Percentiles rank a stretch among this genome's conserved stretches.
phyloP scores from a whole-genome alignment of 2,113 vertebrate species.

The Hystrix cristata region DNA sequence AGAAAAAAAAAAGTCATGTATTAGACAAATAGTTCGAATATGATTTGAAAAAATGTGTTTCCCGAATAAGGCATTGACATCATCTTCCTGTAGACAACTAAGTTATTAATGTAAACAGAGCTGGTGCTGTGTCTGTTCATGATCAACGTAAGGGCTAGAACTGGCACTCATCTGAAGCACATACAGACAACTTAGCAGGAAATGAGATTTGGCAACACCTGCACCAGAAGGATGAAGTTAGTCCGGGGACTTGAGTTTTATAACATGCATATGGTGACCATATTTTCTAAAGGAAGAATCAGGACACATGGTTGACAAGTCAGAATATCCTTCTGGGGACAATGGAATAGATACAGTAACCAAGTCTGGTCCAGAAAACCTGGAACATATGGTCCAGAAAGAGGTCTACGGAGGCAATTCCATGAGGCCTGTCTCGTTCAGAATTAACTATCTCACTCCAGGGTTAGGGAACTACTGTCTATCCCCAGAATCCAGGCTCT shows the following conservation, averaged over 20 bases:
- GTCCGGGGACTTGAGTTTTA: constrained; percentile 76
- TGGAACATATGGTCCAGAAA: constrained; percentile 71
- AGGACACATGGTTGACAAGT: constrained; percentile 77
- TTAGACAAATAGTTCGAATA: constrained; percentile 54
- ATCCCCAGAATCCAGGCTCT: not conserved
- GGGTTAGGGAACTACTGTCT: not conserved
- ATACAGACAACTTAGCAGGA: constrained; percentile 44
- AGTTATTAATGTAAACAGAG: constrained; percentile 39
- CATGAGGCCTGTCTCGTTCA: constrained; percentile 51
- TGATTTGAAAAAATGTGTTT: constrained; percentile 12
- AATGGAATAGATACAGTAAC: constrained; percentile 58
- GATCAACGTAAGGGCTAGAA: not conserved
- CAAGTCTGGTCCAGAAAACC: constrained; percentile 45
- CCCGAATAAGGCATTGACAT: constrained; percentile 8
- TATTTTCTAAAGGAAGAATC: constrained; percentile 76
- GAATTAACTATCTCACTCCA: constrained; percentile 22
- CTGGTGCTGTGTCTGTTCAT: not conserved
- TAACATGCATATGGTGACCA: constrained; percentile 75
- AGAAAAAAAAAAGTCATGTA: not conserved
- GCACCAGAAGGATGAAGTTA: constrained; percentile 41
- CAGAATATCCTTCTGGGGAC: constrained; percentile 69
- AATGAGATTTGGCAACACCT: constrained; percentile 51
- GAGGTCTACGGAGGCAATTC: constrained; percentile 50
- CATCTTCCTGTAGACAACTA: constrained; percentile 14
- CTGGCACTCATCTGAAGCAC: constrained; percentile 23